These are phyloP conservation scores for Actinopyga echinites DNA, from an alignment of 53 echinoderm and acorn worm genomes.

Conservation along the genomic window DNA sequence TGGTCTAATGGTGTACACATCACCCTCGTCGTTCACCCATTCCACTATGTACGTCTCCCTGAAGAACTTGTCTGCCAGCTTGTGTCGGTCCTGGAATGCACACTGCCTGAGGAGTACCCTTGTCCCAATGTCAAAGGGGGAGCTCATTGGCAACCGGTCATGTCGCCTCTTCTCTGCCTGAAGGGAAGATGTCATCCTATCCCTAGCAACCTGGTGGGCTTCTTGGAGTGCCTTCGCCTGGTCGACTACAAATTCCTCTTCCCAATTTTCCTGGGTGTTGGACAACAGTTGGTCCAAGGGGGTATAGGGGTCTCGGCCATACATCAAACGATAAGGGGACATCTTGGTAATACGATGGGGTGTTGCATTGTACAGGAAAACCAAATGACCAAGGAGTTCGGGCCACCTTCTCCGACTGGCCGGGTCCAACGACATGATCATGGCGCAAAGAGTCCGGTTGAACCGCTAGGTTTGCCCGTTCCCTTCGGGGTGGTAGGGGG, in stretches of 20 bases:
- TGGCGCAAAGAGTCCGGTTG: constrained; percentile 44
- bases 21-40: constrained; percentile 17
- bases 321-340: constrained; percentile 37
- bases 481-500: constrained; percentile 52
- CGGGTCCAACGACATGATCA: constrained; percentile 46
- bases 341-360: constrained; percentile 52
- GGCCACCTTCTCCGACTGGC: constrained; percentile 45
- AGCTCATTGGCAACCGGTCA: background rate
- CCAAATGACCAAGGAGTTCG: constrained; percentile 35
- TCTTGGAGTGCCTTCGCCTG: constrained; percentile 30
- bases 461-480: constrained; percentile 53
- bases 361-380: constrained; percentile 59
- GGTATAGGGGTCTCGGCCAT: constrained; percentile 42
- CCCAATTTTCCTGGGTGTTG: constrained; percentile 21
- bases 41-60: constrained; percentile 40
- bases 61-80: constrained; percentile 46
- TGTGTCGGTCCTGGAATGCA: constrained; percentile 47
- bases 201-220: constrained; percentile 19
- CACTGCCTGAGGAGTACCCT: constrained; percentile 44
- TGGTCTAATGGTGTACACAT: constrained; percentile 48
- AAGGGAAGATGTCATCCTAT: background rate
- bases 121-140: background rate
- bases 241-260: constrained; percentile 22
- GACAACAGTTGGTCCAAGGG: constrained; percentile 46
- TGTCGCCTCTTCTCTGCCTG: background rate